Percentiles rank a stretch among this genome's conserved stretches.
Conservation (phyloP, 2,113 vertebrate genomes). For the Alethe castanea region DNA sequence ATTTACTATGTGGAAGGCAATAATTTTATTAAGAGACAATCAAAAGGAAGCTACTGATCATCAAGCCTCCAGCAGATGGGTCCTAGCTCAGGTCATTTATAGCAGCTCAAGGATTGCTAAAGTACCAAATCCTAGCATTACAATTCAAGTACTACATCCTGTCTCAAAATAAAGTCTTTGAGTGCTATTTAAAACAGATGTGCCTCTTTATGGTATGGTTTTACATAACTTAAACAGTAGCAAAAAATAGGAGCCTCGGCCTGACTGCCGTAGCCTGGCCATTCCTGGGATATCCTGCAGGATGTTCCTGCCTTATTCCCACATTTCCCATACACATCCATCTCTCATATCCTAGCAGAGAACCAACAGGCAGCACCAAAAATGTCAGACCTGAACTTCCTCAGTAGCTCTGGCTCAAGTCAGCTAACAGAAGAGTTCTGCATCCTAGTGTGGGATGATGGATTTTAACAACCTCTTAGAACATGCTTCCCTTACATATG, state of each 20-base stretch:
- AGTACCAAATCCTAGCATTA: background rate
- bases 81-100: background rate
- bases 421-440: background rate
- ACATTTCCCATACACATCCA: background rate
- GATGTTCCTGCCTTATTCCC: background rate
- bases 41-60: background rate
- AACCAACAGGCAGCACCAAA: background rate
- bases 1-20: background rate
- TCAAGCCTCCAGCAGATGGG: background rate
- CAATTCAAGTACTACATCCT: background rate
- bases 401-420: background rate
- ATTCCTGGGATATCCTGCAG: conserved; percentile 12
- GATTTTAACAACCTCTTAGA: background rate
- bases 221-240: background rate
- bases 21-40: background rate
- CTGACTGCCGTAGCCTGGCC: background rate
- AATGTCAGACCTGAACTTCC: background rate
- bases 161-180: background rate
- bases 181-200: background rate
- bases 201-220: background rate
- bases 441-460: background rate
- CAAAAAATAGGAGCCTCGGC: background rate
- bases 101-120: background rate
- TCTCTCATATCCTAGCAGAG: background rate
- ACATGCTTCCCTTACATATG: background rate